Evolutionary conservation across 1,140 invertebrate genomes (phyloP), one percentile per base, ranked within the genome.

Genomic region (Episyrphus balteatus): DNA sequence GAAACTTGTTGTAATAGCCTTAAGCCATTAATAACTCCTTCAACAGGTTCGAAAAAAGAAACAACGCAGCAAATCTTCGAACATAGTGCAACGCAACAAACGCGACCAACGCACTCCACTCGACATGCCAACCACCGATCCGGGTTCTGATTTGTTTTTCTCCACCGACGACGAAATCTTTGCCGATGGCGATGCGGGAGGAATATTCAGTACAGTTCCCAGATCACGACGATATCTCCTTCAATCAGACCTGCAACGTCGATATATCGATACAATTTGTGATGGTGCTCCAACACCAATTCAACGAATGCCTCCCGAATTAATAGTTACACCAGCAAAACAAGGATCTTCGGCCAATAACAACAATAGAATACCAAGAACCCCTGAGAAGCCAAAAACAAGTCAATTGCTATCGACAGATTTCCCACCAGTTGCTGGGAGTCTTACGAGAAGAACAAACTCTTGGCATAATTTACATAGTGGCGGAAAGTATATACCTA

Each of bases 121-220:
- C 49, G 74, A 75, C 48, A 55, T 75, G 44, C 73, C 73, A 21
- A 74, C 70, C 7, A 72, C 72, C 1, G 74, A 76, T 60, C 74
- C 74, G 0, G 74, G 73, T 2, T 75, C 72, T n/a, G 74, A 76
- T 53, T 55, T 75, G 46, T 70, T 68, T 40, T 72, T 64, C 30
- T 73, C 74, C 14, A 75, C 71, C 8, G 72, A 66, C 7, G 73
- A 75, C 32, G 73, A 75, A 51, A 55, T 58, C 51, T 55, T 64
- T 33, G 47, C 55, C 13, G 51, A 51, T 21, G 44, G 40, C 3
- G 48, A 50, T 33, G 40, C 17, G 36, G 30, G 33, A 13, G 30
- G 44, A 31, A 46, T 51, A n/a, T 61, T 54, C 44, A 56, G 58
- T 1, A 55, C 45, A 2, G 54, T 62, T 46, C 57, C 64, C 0